Percentiles rank a stretch among this genome's conserved stretches.
Evolutionary conservation across 2,113 vertebrate genomes (phyloP).

Genomic region (Halcyon malimbica): DNA sequence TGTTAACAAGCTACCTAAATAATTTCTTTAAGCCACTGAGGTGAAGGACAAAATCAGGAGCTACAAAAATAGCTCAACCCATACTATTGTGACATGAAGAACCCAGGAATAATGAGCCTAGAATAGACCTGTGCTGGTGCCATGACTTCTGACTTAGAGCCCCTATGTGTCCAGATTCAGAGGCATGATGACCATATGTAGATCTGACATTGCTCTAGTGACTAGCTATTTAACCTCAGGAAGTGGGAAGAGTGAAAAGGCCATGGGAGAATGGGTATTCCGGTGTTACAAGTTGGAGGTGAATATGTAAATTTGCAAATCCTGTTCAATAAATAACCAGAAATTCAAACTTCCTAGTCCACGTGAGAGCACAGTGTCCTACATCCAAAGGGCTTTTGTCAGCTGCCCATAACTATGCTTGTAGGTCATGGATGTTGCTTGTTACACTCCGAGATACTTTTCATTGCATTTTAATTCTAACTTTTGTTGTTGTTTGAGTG

Average conservation of each 20-base stretch:
- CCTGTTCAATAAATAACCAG: not conserved
- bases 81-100: not conserved
- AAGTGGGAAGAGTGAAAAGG: not conserved
- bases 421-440: rapidly evolving
- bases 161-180: not conserved
- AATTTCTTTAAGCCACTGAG: not conserved
- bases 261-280: not conserved
- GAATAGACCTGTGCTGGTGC: not conserved
- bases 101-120: not conserved
- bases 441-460: not conserved
- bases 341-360: not conserved
- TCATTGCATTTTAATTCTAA: not conserved
- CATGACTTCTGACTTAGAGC: not conserved
- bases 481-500: not conserved
- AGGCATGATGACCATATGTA: not conserved
- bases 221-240: not conserved
- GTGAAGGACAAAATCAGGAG: not conserved
- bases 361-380: not conserved
- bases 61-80: not conserved
- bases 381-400: not conserved
- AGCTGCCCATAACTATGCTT: not conserved
- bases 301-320: not conserved
- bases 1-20: not conserved
- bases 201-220: not conserved
- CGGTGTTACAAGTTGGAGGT: not conserved